These are phyloP conservation scores for Nebria ingens DNA, from an alignment of 1,140 invertebrate genomes.

Conservation along the genomic window DNA sequence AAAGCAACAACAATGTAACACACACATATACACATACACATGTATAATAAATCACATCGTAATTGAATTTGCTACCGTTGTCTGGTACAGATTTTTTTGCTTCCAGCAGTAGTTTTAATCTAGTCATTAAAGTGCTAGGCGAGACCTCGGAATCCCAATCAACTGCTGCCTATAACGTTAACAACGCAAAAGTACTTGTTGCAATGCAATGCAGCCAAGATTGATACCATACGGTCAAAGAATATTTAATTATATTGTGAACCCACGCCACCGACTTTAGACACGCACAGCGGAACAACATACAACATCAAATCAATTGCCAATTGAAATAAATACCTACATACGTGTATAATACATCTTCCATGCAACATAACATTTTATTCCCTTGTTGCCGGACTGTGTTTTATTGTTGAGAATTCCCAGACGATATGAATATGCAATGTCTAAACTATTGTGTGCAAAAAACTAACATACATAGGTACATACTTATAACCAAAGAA, in stretches of 20 bases:
- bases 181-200: not conserved
- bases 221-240: not conserved
- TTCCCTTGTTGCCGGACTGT: too few species aligned
- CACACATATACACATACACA: too few species aligned
- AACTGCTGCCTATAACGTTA: not conserved
- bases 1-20: too few species aligned
- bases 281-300: not conserved
- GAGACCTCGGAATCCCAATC: not conserved
- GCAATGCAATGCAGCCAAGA: too few species aligned
- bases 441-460: not conserved
- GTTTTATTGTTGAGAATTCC: too few species aligned
- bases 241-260: not conserved
- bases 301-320: too few species aligned
- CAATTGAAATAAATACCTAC: too few species aligned
- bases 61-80: too few species aligned
- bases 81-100: not conserved
- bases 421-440: not conserved
- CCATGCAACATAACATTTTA: not conserved
- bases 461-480: too few species aligned
- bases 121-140: not conserved
- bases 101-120: not conserved
- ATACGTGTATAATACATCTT: too few species aligned
- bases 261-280: not conserved
- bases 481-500: too few species aligned
- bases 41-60: not conserved